A percentile compares a stretch with the other conserved stretches of the same genome.
Evolutionary conservation across 2,113 vertebrate species (phyloP).

Genomic region (Hippolais icterina): DNA sequence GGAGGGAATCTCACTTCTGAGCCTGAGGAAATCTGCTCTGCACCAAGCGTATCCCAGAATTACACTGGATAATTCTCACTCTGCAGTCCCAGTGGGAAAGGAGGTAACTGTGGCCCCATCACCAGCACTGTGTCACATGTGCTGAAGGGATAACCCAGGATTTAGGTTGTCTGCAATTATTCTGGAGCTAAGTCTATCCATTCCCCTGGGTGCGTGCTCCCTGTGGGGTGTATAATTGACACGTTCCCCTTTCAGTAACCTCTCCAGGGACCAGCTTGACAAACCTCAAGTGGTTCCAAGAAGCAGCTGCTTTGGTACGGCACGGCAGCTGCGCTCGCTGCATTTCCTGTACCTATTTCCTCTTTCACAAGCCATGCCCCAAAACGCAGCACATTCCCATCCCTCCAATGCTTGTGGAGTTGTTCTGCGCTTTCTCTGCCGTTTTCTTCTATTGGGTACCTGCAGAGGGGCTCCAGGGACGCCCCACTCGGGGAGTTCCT

Average conservation of each 20-base stretch:
- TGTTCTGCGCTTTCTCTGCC: accelerated
- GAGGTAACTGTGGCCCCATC: background rate
- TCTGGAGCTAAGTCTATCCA: background rate
- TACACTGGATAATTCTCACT: background rate
- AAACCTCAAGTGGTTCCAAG: background rate
- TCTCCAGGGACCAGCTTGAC: background rate
- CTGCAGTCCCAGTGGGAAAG: background rate
- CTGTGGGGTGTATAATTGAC: no score
- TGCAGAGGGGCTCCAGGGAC: background rate
- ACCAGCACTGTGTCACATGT: accelerated
- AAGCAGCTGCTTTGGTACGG: background rate
- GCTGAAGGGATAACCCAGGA: background rate
- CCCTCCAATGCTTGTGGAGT: accelerated
- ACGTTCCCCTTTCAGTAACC: background rate
- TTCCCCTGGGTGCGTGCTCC: background rate
- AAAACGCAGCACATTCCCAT: background rate
- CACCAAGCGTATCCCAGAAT: background rate
- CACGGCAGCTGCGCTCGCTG: background rate
- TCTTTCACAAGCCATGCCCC: background rate
- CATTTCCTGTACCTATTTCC: no score
- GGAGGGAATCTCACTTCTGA: background rate
- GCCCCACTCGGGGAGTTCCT: accelerated
- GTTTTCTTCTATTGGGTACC: background rate
- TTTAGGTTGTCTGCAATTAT: background rate
- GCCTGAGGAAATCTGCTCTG: background rate